A percentile compares a stretch with the other conserved stretches of the same genome.
Evolutionary conservation across 2,888 invertebrate species (phyloP).

Genomic region (Ormyrus rosae): DNA sequence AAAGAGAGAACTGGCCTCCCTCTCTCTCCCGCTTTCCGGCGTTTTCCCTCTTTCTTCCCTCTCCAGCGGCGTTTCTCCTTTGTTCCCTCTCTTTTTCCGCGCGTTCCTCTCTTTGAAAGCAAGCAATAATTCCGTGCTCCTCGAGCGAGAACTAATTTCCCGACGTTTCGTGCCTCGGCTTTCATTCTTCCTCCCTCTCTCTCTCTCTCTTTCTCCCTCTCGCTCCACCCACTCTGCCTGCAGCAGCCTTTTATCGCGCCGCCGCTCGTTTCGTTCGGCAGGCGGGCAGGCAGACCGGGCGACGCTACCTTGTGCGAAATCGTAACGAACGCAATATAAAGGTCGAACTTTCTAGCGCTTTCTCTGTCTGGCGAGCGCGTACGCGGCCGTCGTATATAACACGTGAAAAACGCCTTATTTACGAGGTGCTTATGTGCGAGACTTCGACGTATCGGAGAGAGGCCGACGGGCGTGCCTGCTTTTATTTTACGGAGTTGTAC

Average conservation of each 20-base stretch:
- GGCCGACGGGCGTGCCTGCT: not conserved
- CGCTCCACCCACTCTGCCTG: slow-evolving; percentile 8
- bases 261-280: slow-evolving; percentile 15
- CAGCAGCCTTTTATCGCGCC: slow-evolving; percentile 58
- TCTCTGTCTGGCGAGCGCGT: not conserved
- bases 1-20: not conserved
- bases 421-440: slow-evolving; percentile 34
- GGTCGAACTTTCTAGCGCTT: slow-evolving; percentile 32
- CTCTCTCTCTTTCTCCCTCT: not conserved
- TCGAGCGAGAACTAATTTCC: slow-evolving; percentile 69
- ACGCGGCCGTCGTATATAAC: not conserved
- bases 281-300: not conserved
- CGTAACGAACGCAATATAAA: slow-evolving; percentile 48
- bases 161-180: slow-evolving; percentile 43
- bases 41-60: slow-evolving; percentile 27
- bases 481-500: slow-evolving; percentile 27
- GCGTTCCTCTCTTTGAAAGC: slow-evolving; percentile 61
- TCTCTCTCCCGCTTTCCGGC: slow-evolving; percentile 8
- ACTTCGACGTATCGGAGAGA: not conserved
- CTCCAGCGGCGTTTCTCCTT: slow-evolving; percentile 1
- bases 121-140: slow-evolving; percentile 67
- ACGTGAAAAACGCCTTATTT: slow-evolving; percentile 38
- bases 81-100: slow-evolving; percentile 51
- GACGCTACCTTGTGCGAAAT: slow-evolving; percentile 5
- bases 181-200: slow-evolving; percentile 30